Evolutionary conservation across 2,113 vertebrate genomes (phyloP).

Genomic region (Lepus americanus): DNA sequence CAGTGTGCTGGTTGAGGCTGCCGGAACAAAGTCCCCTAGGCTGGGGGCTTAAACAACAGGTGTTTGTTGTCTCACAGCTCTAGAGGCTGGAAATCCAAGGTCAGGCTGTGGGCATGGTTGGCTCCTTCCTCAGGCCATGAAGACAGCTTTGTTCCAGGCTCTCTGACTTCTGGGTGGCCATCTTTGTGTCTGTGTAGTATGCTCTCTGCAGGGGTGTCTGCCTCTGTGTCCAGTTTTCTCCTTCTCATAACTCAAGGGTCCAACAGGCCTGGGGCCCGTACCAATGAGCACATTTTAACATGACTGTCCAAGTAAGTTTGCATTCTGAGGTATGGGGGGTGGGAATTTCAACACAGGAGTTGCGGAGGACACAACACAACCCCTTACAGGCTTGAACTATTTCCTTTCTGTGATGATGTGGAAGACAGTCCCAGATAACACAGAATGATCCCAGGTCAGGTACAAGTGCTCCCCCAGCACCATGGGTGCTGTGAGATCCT

Average conservation of each 20-base stretch:
- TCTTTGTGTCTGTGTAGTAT: background rate
- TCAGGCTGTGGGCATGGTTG: background rate
- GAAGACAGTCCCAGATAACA: background rate
- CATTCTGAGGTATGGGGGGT: background rate
- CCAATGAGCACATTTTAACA: background rate
- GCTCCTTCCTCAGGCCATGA: background rate
- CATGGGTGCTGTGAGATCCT: background rate
- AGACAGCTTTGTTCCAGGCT: background rate
- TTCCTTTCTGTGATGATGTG: background rate
- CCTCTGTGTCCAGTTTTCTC: background rate
- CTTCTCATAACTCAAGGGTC: background rate
- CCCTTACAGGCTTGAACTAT: background rate
- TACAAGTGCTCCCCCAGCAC: background rate
- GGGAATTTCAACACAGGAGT: background rate
- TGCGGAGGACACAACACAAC: background rate
- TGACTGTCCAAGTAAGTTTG: background rate
- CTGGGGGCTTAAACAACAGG: background rate
- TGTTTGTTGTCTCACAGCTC: background rate
- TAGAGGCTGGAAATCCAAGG: background rate
- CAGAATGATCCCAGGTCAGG: background rate
- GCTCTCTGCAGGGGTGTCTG: background rate
- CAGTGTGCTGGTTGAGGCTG: background rate
- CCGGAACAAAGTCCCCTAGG: background rate
- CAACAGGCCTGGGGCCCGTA: background rate
- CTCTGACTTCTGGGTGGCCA: background rate